Evolutionary conservation across 2,797 vertebrate species (phyloP).

Genomic region (Cuculus canorus): DNA sequence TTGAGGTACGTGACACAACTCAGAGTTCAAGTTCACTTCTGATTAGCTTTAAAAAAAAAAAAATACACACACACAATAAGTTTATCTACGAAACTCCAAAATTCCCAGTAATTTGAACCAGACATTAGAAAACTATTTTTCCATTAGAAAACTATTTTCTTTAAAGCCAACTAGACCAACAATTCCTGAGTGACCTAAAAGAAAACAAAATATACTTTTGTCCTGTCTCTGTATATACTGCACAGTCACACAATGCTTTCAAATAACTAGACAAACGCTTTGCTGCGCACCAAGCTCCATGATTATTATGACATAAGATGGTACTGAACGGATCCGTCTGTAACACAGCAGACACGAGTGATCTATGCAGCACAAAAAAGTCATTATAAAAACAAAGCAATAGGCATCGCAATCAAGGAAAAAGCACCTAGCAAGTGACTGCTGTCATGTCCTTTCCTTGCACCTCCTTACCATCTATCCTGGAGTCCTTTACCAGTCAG

Average conservation of each 20-base stretch:
- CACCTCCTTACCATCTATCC: background rate
- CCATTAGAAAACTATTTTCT: background rate
- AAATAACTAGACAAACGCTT: background rate
- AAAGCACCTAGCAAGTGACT: background rate
- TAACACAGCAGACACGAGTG: fast-evolving
- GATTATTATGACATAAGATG: fast-evolving
- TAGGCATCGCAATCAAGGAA: fast-evolving
- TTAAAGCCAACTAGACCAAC: background rate
- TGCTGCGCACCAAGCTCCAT: fast-evolving
- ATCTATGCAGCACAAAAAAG: background rate
- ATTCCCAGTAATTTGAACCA: background rate
- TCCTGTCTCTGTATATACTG: background rate
- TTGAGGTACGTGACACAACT: background rate
- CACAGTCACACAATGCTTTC: background rate
- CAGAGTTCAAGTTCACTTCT: background rate
- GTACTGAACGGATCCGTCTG: background rate
- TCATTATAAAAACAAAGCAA: background rate
- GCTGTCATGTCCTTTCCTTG: background rate
- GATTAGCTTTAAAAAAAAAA: fast-evolving
- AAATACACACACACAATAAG: background rate
- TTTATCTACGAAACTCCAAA: background rate
- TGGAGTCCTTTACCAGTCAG: fast-evolving
- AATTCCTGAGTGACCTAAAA: background rate
- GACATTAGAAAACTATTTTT: background rate
- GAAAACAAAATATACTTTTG: background rate